Evolutionary conservation across 2,797 vertebrate genomes (phyloP).

Genomic region (Xenentodon cancila): DNA sequence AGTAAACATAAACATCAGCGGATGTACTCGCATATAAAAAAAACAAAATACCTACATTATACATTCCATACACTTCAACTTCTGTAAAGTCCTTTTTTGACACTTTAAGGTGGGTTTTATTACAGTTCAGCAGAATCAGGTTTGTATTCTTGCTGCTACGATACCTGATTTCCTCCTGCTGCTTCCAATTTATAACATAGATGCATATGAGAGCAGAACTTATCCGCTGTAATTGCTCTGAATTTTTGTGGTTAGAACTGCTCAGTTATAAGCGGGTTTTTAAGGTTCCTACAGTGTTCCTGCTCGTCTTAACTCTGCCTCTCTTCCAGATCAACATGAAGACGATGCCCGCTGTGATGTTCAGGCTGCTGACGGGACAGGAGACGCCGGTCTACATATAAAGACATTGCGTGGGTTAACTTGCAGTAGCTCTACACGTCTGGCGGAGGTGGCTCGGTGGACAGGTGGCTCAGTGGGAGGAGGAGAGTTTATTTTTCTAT

Average conservation of each 20-base stretch:
- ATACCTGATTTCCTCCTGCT: too few relatives aligned
- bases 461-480: slow-evolving; percentile 46
- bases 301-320: slow-evolving; percentile 22
- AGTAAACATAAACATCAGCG: too few relatives aligned
- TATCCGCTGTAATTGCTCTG: too few relatives aligned
- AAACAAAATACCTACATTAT: too few relatives aligned
- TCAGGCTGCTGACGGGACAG: slow-evolving; percentile 95
- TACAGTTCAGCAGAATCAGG: too few relatives aligned
- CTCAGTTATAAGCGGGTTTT: slow-evolving; percentile 10
- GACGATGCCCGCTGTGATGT: slow-evolving; percentile 94
- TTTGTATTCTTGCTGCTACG: too few relatives aligned
- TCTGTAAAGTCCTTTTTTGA: too few relatives aligned
- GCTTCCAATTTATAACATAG: too few relatives aligned
- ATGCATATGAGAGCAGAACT: too few relatives aligned
- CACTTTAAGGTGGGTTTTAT: too few relatives aligned
- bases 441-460: slow-evolving; percentile 17
- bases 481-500: slow-evolving; percentile 79
- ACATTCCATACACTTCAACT: too few relatives aligned
- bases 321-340: slow-evolving; percentile 84
- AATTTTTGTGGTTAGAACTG: slow-evolving; percentile 15
- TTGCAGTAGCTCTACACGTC: slow-evolving; percentile 60
- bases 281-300: slow-evolving; percentile 17
- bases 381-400: slow-evolving; percentile 97
- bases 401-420: slow-evolving; percentile 59
- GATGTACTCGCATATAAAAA: too few relatives aligned